Conservation (phyloP, 2,797 vertebrate species). For the Phyllotis vaccarum region DNA sequence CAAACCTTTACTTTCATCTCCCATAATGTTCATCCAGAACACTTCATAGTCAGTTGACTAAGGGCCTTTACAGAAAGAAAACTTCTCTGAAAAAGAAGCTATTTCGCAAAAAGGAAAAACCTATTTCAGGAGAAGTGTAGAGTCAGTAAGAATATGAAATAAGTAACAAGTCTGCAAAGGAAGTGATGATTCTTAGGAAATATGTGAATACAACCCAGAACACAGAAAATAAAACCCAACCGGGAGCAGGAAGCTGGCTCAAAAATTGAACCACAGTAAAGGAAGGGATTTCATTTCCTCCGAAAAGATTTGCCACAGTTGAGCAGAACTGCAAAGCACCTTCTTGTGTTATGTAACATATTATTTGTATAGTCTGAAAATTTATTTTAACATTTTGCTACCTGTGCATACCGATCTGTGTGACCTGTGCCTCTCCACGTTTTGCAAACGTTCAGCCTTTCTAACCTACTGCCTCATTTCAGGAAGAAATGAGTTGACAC, state of each 20-base stretch:
- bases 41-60: not conserved
- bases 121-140: conserved; percentile 26
- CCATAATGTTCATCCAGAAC: not conserved
- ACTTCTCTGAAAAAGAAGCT: not conserved
- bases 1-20: not conserved
- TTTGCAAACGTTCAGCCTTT: not conserved
- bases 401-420: not conserved
- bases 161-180: conserved; percentile 29
- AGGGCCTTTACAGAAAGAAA: not conserved
- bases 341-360: not conserved
- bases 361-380: not conserved
- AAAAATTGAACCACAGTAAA: not conserved
- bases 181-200: not conserved
- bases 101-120: conserved; percentile 20
- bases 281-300: not conserved
- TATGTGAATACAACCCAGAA: conserved; percentile 32
- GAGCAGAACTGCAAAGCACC: not conserved
- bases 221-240: not conserved
- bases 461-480: not conserved
- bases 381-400: not conserved
- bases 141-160: conserved; percentile 19
- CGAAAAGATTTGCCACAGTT: not conserved
- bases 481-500: not conserved
- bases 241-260: not conserved
- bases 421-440: not conserved